phyloP scores from a whole-genome alignment of 1,140 invertebrate genomes.

The Pemphigus obesinymphae region DNA sequence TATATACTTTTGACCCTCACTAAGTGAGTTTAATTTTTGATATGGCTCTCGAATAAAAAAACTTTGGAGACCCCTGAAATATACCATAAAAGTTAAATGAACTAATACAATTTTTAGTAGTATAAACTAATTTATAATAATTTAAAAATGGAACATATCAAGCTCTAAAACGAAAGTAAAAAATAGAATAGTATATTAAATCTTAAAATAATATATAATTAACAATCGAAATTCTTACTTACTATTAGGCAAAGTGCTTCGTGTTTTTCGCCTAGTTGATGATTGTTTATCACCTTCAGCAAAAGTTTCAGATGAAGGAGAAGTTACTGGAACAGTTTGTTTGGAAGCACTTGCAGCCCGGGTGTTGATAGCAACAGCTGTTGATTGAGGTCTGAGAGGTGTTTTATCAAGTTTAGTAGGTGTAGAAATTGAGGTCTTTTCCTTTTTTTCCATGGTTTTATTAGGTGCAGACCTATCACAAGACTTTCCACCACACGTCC shows the following conservation, averaged over 20 bases:
- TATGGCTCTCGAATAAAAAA: too few relatives aligned
- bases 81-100: too few relatives aligned
- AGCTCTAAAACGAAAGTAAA: too few relatives aligned
- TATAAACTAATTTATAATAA: too few relatives aligned
- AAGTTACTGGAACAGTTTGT: slow-evolving; percentile 13
- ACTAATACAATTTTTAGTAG: too few relatives aligned
- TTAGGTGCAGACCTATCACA: slow-evolving; percentile 31
- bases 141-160: too few relatives aligned
- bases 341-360: slow-evolving; percentile 35
- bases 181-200: not conserved
- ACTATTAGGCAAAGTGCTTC: slow-evolving; percentile 39
- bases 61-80: too few relatives aligned
- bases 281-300: slow-evolving; percentile 32
- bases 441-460: slow-evolving; percentile 38
- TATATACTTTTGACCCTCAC: too few relatives aligned
- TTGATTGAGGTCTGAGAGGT: slow-evolving; percentile 12
- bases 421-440: not conserved
- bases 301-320: not conserved
- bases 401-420: slow-evolving; percentile 39
- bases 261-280: slow-evolving; percentile 23
- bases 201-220: not conserved
- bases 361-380: slow-evolving; percentile 30
- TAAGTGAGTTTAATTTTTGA: too few relatives aligned
- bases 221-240: slow-evolving; percentile 24
- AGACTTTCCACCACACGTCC: slow-evolving; percentile 27